These are phyloP conservation scores for Drymodes brunneopygia DNA, from an alignment of 2,113 vertebrate species.

Conservation along the genomic window DNA sequence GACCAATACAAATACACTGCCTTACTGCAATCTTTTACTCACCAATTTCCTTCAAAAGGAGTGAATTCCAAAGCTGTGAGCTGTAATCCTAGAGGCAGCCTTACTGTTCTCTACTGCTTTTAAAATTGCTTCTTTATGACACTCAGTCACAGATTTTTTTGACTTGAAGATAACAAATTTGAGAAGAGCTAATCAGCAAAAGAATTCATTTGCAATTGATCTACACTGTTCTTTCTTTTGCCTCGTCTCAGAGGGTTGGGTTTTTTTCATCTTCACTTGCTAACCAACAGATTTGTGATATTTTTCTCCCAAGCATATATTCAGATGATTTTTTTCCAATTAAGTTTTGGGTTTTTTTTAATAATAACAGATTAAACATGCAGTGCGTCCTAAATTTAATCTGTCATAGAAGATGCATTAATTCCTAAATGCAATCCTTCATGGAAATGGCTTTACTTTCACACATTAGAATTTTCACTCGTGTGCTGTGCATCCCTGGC, in stretches of 20 bases:
- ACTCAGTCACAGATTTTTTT: not conserved
- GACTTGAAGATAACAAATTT: not conserved
- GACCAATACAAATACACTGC: not conserved
- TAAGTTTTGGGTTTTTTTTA: not conserved
- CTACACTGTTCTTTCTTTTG: not conserved
- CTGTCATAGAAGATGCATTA: not conserved
- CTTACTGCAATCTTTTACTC: not conserved
- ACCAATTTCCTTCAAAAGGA: not conserved
- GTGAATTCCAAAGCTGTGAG: not conserved
- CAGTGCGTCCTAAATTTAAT: not conserved
- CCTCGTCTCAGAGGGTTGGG: not conserved
- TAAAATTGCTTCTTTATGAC: slow-evolving; percentile 14
- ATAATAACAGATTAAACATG: not conserved
- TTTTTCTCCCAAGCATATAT: not conserved
- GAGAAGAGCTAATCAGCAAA: slow-evolving; percentile 13
- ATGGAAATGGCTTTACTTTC: not conserved
- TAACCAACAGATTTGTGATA: not conserved
- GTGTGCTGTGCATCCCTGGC: accelerated
- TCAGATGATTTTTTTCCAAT: not conserved
- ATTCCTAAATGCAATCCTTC: not conserved
- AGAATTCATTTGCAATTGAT: not conserved
- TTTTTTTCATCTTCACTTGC: not conserved
- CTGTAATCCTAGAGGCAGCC: not conserved
- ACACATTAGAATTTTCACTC: not conserved
- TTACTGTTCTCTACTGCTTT: not conserved